Evolutionary conservation across 2,113 vertebrate genomes (phyloP).

Genomic region (Corythornis cristatus): DNA sequence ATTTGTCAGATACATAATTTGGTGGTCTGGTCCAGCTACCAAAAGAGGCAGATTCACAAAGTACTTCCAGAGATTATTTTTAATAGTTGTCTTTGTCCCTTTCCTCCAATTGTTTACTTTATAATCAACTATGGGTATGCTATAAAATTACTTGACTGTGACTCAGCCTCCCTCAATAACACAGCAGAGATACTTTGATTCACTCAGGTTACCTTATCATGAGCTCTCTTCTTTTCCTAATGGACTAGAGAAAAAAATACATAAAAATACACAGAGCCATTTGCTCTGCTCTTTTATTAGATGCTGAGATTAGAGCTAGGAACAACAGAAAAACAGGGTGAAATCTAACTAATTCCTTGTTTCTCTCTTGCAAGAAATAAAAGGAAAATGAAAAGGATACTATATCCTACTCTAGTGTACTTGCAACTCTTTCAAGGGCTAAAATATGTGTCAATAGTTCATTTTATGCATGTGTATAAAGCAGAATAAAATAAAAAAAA

Average conservation of each 20-base stretch:
- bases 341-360: conserved; percentile 24
- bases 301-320: conserved; percentile 8
- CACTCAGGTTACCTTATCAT: not conserved
- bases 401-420: not conserved
- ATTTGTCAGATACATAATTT: not conserved
- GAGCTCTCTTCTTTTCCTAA: conserved; percentile 24
- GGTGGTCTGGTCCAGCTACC: not conserved
- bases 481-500: conserved; percentile 8
- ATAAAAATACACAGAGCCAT: not conserved
- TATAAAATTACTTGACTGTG: conserved; percentile 32
- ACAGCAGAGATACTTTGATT: not conserved
- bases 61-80: not conserved
- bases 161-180: conserved; percentile 20
- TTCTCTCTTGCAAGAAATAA: not conserved
- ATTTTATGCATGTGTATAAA: not conserved
- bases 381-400: not conserved
- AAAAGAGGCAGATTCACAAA: not conserved
- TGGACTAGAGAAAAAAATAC: not conserved
- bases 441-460: not conserved
- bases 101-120: conserved; percentile 30
- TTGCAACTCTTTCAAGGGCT: not conserved
- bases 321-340: not conserved
- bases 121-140: not conserved
- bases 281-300: conserved; percentile 24
- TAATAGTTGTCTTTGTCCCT: not conserved